Base-by-base conservation (phyloP, 64 coral and sea anemone genomes). In the Porites lutea region DNA sequence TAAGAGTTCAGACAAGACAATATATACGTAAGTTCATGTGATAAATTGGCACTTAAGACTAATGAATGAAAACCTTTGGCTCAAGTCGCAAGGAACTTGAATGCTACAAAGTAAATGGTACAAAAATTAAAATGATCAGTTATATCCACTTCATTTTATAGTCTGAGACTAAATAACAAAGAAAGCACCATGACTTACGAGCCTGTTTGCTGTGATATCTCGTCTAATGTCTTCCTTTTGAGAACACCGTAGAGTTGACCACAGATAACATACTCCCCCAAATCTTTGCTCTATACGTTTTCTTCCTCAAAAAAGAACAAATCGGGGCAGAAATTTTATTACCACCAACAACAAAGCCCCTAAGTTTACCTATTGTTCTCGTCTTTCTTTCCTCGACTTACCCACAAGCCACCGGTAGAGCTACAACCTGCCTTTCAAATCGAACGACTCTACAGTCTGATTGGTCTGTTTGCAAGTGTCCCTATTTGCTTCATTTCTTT, bases 271-370 rank as follows among this genome's bases (percentile, higher is more conserved):
- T 84, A 52, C 62, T 69, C 63, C 64, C 54, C 63, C 51, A 69
- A 84, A 84, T 64, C 14, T 16, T 60, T 48, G 46, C 67, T 52
- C 52, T 18, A n/a, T 84, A 48, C 50, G 48, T 22, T 68, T 65
- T 52, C 15, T 61, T 46, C 18, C 45, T 22, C 22, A 43, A 6
- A 68, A 84, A 52, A 51, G n/a, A 52, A 52, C 16, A 48, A 84
- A 68, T 4, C 63, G 59, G 81, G 81, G 62, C 63, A 68, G 46
- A 64, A 37, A 84, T 50, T 48, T 84, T 65, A 47, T 44, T 69
- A 65, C 43, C 61, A 45, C 81, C 46, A 84, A 51, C 81, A 83
- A 83, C 80, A 84, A 84, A 68, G 81, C 62, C 81, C 62, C 62
- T 48, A 47, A 44, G 46, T 51, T 68, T 48, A 69, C 6, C 81